phyloP scores from a whole-genome alignment of 2,888 invertebrate genomes.

The Psylliodes chrysocephalus region DNA sequence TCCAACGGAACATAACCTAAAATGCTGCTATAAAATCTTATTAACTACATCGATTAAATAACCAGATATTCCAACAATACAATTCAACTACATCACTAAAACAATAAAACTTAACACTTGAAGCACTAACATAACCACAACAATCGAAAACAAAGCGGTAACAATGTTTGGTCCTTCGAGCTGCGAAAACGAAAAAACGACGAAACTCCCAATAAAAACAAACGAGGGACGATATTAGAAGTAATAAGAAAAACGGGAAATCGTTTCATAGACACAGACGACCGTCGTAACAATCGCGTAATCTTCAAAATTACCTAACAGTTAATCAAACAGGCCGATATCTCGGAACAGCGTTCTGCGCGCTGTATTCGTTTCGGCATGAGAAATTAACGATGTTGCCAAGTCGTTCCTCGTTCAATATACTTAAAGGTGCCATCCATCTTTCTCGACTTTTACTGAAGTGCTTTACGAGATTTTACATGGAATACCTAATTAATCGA shows the following conservation, averaged over 20 bases:
- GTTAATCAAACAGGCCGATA: slow-evolving; percentile 50
- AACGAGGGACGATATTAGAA: slow-evolving; percentile 23
- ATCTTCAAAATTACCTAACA: slow-evolving; percentile 51
- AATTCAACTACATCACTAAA: slow-evolving; percentile 5
- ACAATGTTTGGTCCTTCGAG: not conserved
- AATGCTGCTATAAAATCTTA: not conserved
- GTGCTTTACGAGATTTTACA: too few relatives aligned
- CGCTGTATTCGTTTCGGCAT: slow-evolving; percentile 14
- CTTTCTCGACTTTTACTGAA: too few relatives aligned
- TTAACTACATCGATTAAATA: not conserved
- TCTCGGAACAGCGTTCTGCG: slow-evolving; percentile 44
- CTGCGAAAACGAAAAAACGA: not conserved
- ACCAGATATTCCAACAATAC: not conserved
- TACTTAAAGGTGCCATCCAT: too few relatives aligned
- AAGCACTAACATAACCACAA: not conserved
- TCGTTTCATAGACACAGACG: slow-evolving; percentile 36
- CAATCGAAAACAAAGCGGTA: not conserved
- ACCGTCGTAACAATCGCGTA: slow-evolving; percentile 47
- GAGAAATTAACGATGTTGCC: slow-evolving; percentile 10
- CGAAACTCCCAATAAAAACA: slow-evolving; percentile 29
- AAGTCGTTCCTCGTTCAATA: too few relatives aligned
- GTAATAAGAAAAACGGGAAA: slow-evolving; percentile 34
- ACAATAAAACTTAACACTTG: slow-evolving; percentile 16
- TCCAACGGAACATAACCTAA: not conserved
- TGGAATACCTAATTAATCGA: too few relatives aligned